Evolutionary conservation across 2,797 vertebrate genomes (phyloP).

Genomic region (Bradypodion pumilum): DNA sequence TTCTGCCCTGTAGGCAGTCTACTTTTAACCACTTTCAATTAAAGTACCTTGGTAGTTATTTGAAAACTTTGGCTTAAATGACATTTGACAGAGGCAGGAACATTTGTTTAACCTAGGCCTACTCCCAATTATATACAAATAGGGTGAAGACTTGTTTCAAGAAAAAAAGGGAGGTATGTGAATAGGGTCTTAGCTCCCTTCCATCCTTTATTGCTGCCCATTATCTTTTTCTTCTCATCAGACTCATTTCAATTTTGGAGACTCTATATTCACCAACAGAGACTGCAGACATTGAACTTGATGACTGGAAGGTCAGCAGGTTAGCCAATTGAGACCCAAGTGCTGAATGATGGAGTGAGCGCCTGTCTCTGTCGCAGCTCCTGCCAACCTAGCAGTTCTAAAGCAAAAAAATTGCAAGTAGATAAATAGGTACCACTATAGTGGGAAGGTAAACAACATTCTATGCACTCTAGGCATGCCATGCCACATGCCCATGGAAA

Average conservation of each 20-base stretch:
- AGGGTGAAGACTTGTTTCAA: neutral
- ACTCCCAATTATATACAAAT: neutral
- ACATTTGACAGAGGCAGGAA: conserved; percentile 1
- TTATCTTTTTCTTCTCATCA: neutral
- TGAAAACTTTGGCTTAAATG: conserved; percentile 48
- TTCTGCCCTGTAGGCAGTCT: conserved; percentile 32
- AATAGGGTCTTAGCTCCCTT: neutral
- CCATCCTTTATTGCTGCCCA: too few species aligned
- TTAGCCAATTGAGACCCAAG: too few species aligned
- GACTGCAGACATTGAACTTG: too few species aligned
- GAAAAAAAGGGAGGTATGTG: neutral
- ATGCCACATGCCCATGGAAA: too few species aligned
- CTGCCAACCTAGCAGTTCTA: too few species aligned
- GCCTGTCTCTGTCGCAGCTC: too few species aligned
- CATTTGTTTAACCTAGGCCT: conserved; percentile 26
- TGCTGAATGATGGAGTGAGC: too few species aligned
- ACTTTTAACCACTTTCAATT: conserved; percentile 57
- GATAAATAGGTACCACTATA: too few species aligned
- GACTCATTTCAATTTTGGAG: neutral
- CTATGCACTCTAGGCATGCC: too few species aligned
- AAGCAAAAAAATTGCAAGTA: too few species aligned
- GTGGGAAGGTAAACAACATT: too few species aligned
- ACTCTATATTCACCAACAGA: neutral
- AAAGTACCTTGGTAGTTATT: conserved; percentile 51
- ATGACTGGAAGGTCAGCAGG: too few species aligned